Evolutionary conservation across 2,113 vertebrate species (phyloP).

Genomic region (Pachyramphus minor): DNA sequence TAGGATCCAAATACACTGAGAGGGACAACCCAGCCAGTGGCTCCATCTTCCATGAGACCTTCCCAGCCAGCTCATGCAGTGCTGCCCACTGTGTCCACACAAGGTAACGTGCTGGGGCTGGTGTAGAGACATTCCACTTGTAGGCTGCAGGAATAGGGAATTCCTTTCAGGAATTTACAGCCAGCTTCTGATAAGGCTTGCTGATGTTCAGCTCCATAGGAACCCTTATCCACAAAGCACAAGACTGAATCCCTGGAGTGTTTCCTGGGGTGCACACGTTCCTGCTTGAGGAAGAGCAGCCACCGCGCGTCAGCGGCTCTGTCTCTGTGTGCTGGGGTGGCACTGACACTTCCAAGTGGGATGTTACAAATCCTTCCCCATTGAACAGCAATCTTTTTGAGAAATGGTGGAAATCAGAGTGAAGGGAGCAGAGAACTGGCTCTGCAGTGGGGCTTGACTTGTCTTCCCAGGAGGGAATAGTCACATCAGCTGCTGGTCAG

Average conservation of each 20-base stretch:
- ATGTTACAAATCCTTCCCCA: neutral
- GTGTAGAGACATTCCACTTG: neutral
- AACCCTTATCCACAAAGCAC: neutral
- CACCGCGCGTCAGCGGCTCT: neutral
- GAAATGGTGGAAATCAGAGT: neutral
- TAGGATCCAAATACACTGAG: constrained; percentile 79
- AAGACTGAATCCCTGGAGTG: neutral
- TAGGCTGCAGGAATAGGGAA: neutral
- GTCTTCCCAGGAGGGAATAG: neutral
- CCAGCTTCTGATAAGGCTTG: neutral
- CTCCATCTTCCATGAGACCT: constrained; percentile 65
- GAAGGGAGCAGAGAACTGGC: neutral
- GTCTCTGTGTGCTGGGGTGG: neutral
- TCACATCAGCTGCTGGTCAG: neutral
- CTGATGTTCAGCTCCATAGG: neutral
- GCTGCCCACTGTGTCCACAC: constrained; percentile 60
- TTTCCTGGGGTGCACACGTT: neutral
- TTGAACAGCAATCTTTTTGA: neutral
- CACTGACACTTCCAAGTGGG: neutral
- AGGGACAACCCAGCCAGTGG: constrained; percentile 60
- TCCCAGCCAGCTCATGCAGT: constrained; percentile 62
- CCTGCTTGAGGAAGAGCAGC: neutral
- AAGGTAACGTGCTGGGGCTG: constrained; percentile 47
- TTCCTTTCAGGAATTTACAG: neutral
- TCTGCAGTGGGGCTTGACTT: neutral